Conservation (phyloP, 2,113 vertebrate genomes). For the Lontra canadensis region DNA sequence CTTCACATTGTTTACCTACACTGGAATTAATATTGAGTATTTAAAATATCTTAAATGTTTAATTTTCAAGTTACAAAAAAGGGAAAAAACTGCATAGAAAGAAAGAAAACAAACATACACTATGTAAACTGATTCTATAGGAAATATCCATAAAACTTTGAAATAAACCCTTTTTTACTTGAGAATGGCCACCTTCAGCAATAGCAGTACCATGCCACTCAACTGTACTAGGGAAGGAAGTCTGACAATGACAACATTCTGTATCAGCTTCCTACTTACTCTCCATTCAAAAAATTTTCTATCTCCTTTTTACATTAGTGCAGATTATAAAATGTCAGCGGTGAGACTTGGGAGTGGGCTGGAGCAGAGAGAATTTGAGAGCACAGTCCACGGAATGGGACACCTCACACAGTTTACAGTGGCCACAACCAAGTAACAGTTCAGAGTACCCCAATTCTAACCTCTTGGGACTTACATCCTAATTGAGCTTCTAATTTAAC, state of each 20-base stretch:
- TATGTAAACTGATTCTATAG: not conserved
- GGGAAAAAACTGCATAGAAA: not conserved
- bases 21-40: slow-evolving; percentile 16
- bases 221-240: not conserved
- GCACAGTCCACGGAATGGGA: not conserved
- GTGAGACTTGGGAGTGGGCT: accelerated
- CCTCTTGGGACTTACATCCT: not conserved
- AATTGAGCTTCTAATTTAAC: not conserved
- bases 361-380: not conserved
- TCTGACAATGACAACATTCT: not conserved
- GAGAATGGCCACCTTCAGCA: not conserved
- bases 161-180: not conserved
- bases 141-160: not conserved
- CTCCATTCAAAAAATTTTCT: not conserved
- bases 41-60: slow-evolving; percentile 20
- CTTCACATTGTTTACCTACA: not conserved
- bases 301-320: not conserved
- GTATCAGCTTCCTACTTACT: not conserved
- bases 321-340: not conserved
- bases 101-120: not conserved
- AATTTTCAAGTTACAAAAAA: not conserved
- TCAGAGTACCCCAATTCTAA: not conserved
- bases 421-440: not conserved
- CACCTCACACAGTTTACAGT: not conserved
- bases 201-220: not conserved